phyloP scores from a whole-genome alignment of 64 coral and sea anemone genomes.

The Stichodactyla mertensii region DNA sequence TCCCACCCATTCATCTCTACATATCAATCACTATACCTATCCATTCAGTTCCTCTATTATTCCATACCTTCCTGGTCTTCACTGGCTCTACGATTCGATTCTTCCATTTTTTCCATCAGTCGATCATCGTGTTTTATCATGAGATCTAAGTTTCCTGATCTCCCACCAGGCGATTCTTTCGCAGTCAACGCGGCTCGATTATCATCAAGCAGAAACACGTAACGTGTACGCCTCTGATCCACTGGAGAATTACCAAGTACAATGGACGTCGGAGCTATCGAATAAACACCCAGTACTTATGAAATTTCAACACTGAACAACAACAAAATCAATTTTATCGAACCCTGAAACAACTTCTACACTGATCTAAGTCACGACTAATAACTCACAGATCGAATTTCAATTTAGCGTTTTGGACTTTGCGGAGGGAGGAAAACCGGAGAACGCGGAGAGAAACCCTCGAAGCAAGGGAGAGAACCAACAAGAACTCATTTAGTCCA shows the following conservation, averaged over 20 bases:
- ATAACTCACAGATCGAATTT: too few species aligned
- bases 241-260: constrained; percentile 14
- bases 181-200: background rate
- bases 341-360: too few species aligned
- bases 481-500: too few species aligned
- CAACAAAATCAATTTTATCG: too few species aligned
- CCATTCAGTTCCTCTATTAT: too few species aligned
- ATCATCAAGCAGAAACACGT: constrained; percentile 22
- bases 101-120: constrained; percentile 27
- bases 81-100: constrained; percentile 13
- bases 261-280: background rate
- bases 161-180: background rate
- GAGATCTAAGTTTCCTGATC: constrained; percentile 7
- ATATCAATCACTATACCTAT: too few species aligned
- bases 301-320: too few species aligned
- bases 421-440: too few species aligned
- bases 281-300: background rate
- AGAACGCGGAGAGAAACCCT: too few species aligned
- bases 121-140: constrained; percentile 21
- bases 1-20: background rate
- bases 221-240: background rate
- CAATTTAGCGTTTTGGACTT: too few species aligned
- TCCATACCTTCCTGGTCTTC: constrained; percentile 9
- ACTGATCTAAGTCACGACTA: too few species aligned
- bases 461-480: too few species aligned